Evolutionary conservation across 2,797 vertebrate genomes (phyloP), one percentile per base, ranked within the genome.

Genomic region (Cyprinodon diabolis): DNA sequence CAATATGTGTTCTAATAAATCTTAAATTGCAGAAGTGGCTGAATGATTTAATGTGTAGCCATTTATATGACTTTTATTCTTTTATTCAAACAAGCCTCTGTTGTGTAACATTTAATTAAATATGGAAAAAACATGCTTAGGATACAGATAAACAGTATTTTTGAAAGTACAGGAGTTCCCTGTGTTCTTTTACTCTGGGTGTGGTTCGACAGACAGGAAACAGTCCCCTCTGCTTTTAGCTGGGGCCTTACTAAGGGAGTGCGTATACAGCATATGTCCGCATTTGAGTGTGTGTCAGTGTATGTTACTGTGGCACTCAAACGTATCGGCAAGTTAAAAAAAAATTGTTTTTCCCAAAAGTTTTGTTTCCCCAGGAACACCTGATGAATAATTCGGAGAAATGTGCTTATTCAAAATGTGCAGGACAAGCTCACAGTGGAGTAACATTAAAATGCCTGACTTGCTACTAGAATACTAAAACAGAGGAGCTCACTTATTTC

Each of bases 211-310:
- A 90, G 88, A 91, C 90, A 92, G 93, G 90, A 93, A 93, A 90
- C 77, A 80, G 86, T 90, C 88, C 86, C 84, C 87, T 91, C 90
- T 92, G 90, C 89, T 91, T 93, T 93, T 91, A 92, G 91, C 86
- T 82, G 86, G 79, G 90, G 91, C 89, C 85, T 87, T 82, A 84
- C 66, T 74, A 71, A 71, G 87, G 83, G 82, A 69, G 78, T 68
- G 52, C 49, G 4, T 72, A 66, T 72, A 60, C 7, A 70, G 21
- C 66, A 57, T 75, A 66, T 73, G 52, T 79, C 55, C 78, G 66
- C 75, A 71, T 81, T 66, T 69, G 68, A 71, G 69, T 75, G 81
- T 81, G 58, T 51, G 43, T n/a, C 60, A 56, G 10, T 56, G 70
- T 58, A 77, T 37, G 40, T 19, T 43, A 15, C 37, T 68, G 58